Percentiles rank a stretch among this genome's conserved stretches.
These are phyloP conservation scores for Apostichopus californicus DNA, from an alignment of 35 echinoderm and acorn worm species.

Conservation along the genomic window DNA sequence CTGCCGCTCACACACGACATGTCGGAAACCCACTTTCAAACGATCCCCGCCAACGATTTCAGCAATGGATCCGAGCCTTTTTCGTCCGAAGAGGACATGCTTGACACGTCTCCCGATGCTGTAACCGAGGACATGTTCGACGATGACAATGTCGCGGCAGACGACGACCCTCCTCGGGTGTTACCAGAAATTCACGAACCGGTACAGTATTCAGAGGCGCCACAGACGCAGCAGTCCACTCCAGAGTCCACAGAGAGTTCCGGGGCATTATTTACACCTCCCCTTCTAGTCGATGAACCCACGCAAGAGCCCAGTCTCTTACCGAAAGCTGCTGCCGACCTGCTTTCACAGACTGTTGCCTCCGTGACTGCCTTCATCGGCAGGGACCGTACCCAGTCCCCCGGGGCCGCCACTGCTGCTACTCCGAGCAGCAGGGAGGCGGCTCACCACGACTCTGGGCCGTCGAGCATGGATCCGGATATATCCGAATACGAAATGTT, in stretches of 20 bases:
- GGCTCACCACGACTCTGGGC: slow-evolving; percentile 15
- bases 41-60: slow-evolving; percentile 11
- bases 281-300: neutral
- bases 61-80: slow-evolving; percentile 51
- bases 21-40: slow-evolving; percentile 19
- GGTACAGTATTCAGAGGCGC: slow-evolving; percentile 41
- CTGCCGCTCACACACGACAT: slow-evolving; percentile 22
- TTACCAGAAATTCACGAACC: slow-evolving; percentile 51
- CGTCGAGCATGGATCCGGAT: slow-evolving; percentile 66
- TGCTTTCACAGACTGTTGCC: slow-evolving; percentile 76
- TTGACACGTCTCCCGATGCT: slow-evolving; percentile 48
- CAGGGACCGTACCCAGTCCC: neutral
- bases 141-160: slow-evolving; percentile 23
- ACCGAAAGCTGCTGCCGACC: slow-evolving; percentile 68
- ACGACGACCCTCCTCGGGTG: neutral
- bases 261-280: neutral
- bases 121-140: slow-evolving; percentile 24
- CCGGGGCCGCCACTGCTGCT: neutral
- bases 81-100: slow-evolving; percentile 55
- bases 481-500: slow-evolving; percentile 88
- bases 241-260: neutral
- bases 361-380: slow-evolving; percentile 63
- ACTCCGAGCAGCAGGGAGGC: slow-evolving; percentile 3
- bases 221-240: neutral
- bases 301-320: slow-evolving; percentile 18